phyloP scores from a whole-genome alignment of 1,140 invertebrate species.

The Oedothorax gibbosus region DNA sequence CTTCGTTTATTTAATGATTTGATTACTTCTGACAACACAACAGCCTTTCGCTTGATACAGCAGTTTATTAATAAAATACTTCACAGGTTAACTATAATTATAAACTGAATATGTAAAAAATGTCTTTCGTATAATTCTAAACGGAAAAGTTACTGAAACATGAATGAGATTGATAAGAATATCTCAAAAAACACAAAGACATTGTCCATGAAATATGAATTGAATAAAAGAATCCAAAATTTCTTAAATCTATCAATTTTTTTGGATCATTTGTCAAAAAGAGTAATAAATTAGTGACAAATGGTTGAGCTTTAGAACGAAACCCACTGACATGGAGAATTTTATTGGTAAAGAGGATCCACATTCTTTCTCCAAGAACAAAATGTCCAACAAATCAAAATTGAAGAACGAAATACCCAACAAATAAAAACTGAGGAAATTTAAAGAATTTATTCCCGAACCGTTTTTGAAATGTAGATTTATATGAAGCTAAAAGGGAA shows the following conservation, averaged over 20 bases:
- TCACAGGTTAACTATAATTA: too few species aligned
- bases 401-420: conserved; percentile 12
- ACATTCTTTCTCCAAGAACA: not conserved
- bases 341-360: conserved; percentile 29
- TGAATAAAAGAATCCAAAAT: not conserved
- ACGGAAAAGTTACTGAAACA: too few species aligned
- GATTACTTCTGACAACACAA: too few species aligned
- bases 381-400: not conserved
- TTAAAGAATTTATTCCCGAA: not conserved
- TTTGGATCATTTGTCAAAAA: conserved; percentile 8
- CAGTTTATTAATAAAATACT: too few species aligned
- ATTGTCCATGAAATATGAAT: not conserved
- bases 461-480: conserved; percentile 5
- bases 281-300: conserved; percentile 30
- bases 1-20: too few species aligned
- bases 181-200: not conserved
- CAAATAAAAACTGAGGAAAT: not conserved
- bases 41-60: too few species aligned
- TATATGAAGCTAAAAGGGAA: conserved; percentile 34
- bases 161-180: too few species aligned
- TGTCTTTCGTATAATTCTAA: too few species aligned
- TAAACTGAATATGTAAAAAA: too few species aligned
- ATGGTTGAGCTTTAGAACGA: not conserved
- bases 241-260: not conserved
- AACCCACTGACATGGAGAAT: conserved; percentile 24